Evolutionary conservation across 2,888 invertebrate species (phyloP).

Genomic region (Drosophila parthenogenetica): DNA sequence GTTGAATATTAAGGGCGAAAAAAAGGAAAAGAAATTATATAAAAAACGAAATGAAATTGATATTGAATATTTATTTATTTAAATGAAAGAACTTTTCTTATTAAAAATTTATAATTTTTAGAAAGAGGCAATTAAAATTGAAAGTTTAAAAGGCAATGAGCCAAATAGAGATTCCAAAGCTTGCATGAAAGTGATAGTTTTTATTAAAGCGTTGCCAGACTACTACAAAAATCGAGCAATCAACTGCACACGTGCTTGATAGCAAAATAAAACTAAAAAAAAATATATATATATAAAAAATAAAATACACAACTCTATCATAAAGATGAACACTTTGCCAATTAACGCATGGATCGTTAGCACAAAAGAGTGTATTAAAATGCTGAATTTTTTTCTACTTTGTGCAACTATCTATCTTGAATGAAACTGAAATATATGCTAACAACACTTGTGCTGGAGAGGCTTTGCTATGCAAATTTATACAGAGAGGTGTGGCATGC

Average conservation of each 20-base stretch:
- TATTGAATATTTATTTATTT: conserved; percentile 7
- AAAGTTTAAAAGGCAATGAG: background rate
- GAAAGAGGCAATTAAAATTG: background rate
- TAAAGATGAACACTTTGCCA: background rate
- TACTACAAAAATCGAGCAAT: background rate
- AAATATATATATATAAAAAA: background rate
- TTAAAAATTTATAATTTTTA: background rate
- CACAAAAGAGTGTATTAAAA: conserved; percentile 17
- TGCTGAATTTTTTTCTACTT: conserved; percentile 11
- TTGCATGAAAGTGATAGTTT: background rate
- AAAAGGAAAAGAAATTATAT: background rate
- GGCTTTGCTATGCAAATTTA: conserved; percentile 71
- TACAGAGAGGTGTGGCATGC: conserved; percentile 23
- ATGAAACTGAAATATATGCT: conserved; percentile 46
- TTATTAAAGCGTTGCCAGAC: background rate
- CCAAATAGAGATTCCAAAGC: background rate
- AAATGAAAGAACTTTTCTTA: background rate
- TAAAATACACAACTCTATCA: background rate
- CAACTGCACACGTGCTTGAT: background rate
- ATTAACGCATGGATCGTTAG: conserved; percentile 7
- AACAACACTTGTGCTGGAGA: conserved; percentile 53
- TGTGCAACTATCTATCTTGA: conserved; percentile 4
- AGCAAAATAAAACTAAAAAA: background rate
- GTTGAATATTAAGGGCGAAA: conserved; percentile 6
- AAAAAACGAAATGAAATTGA: background rate